Evolutionary conservation across 2,797 vertebrate genomes (phyloP).

Genomic region (Poecilia gillii): DNA sequence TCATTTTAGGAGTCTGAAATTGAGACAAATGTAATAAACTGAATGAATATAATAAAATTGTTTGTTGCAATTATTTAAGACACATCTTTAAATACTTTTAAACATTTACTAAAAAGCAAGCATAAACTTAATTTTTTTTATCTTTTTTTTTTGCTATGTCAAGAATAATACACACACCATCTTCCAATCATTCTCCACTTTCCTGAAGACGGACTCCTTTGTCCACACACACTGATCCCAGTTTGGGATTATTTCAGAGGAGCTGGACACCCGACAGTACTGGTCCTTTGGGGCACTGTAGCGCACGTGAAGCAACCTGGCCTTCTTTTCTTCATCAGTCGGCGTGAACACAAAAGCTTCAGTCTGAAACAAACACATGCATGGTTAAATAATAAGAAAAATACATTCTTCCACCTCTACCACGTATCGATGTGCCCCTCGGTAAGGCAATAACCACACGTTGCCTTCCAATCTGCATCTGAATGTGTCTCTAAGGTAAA

Average conservation of each 20-base stretch:
- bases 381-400: conserved; percentile 33
- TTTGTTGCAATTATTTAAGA: not conserved
- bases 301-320: conserved; percentile 83
- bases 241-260: conserved; percentile 78
- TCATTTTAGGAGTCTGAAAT: not conserved
- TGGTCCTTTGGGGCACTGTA: conserved; percentile 86
- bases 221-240: conserved; percentile 91
- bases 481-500: not conserved
- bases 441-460: not conserved
- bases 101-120: not conserved
- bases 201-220: conserved; percentile 88
- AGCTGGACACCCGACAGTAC: conserved; percentile 87
- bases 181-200: conserved; percentile 93
- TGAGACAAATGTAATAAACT: not conserved
- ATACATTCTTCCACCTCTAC: not conserved
- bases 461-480: not conserved
- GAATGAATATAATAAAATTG: not conserved
- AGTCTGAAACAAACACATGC: conserved; percentile 50
- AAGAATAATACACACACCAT: conserved; percentile 82
- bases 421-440: not conserved
- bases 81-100: not conserved
- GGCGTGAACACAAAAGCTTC: conserved; percentile 86
- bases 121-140: not conserved
- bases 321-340: conserved; percentile 86
- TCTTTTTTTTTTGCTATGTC: not conserved